These are phyloP conservation scores for Pelmatolapia mariae DNA, from an alignment of 2,113 vertebrate species.

Conservation along the genomic window DNA sequence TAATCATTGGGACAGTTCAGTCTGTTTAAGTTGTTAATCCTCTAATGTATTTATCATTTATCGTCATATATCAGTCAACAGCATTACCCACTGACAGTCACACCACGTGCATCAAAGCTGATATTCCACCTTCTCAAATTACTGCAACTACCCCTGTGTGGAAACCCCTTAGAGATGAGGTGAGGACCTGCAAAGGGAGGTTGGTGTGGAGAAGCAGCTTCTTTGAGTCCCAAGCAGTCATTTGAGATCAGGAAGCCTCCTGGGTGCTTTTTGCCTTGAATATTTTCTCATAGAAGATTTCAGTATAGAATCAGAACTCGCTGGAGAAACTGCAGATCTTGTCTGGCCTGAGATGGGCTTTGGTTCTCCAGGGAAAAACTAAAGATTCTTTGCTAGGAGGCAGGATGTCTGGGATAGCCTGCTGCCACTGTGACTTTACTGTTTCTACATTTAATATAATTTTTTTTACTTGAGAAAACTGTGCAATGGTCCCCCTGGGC, in stretches of 20 bases:
- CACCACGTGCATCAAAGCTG: not conserved
- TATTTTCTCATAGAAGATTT: not conserved
- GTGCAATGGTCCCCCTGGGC: not conserved
- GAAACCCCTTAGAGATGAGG: not conserved
- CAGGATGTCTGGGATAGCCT: not conserved
- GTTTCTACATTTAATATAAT: not conserved
- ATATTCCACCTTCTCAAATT: not conserved
- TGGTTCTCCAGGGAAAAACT: not conserved
- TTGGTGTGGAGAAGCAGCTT: not conserved
- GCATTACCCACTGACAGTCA: not conserved
- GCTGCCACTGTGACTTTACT: not conserved
- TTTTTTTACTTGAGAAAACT: no score
- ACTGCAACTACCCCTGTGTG: not conserved
- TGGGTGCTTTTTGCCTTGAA: not conserved
- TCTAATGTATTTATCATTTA: not conserved
- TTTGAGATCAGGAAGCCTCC: not conserved
- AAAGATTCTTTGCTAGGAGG: not conserved
- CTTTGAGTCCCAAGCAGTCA: not conserved
- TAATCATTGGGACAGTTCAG: not conserved
- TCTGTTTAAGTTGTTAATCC: not conserved
- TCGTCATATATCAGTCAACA: not conserved
- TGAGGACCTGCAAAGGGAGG: not conserved
- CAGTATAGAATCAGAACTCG: not conserved
- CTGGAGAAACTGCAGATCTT: fast-evolving
- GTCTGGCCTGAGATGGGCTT: not conserved